Base-by-base conservation (phyloP, 2,888 invertebrate species). In the Tinea semifulvella region DNA sequence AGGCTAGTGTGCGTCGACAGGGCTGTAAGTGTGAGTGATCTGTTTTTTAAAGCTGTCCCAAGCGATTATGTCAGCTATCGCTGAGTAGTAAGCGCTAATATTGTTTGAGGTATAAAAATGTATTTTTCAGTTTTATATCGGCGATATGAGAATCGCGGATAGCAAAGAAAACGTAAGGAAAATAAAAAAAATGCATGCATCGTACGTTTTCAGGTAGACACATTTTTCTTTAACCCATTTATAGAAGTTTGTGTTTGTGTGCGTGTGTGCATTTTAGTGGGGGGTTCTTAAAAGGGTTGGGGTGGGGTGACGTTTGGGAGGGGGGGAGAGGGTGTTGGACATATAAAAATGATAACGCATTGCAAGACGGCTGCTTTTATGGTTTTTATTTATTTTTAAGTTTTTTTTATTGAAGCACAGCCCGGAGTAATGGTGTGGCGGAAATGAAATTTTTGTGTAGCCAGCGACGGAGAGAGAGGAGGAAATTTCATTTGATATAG, bases 341-440 rank as follows among this genome's bases (percentile, higher is more conserved):
- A 77, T 79, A 80, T 80, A 79, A 80, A 80, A 80, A 80, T 80
- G 79, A 80, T 80, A 79, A 80, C 79, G 77, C 79, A 80, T 79
- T 74, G 76, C 77, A 75, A 80, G 79, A 79, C 79, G 79, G 76
- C 75, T 60, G 77, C 79, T 79, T 80, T 80, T 79, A 80, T 77
- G 72, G 76, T 69, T 74, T 77, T 76, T 68, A 67, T 79, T 76
- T 75, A 73, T 75, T 79, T 80, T 63, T 77, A 73, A 73, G 14
- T 68, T 74, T 70, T 66, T 77, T 75, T 71, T 71, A 69, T 70
- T 68, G 68, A 57, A 66, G 58, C 35, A 26, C 43, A 39, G 38
- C 60, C 52, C 49, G 53, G 56, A 54, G 57, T 53, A 54, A 53
- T 51, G 58, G 52, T 50, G 49, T 46, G 46, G 42, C 48, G 50